Evolutionary conservation across 2,888 invertebrate genomes (phyloP).

Genomic region (Prosopocoilus inquinatus): DNA sequence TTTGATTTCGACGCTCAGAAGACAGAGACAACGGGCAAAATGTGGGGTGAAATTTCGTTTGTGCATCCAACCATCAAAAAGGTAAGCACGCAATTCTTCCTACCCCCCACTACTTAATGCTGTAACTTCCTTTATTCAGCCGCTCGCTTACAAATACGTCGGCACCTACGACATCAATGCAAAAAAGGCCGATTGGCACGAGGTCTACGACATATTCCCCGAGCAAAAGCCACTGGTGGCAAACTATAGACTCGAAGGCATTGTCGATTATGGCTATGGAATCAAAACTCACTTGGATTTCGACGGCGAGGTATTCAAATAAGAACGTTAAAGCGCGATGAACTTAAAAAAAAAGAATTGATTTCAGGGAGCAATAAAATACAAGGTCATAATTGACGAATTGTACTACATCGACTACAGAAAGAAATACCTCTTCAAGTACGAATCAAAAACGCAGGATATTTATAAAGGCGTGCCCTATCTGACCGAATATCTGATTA

Average conservation of each 20-base stretch:
- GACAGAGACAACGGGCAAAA: slow-evolving; percentile 2
- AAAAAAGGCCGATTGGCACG: background rate
- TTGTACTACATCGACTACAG: background rate
- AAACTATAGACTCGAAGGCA: too few relatives aligned
- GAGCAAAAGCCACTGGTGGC: too few relatives aligned
- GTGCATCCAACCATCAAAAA: slow-evolving; percentile 66
- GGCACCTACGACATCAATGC: slow-evolving; percentile 48
- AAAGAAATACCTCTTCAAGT: too few relatives aligned
- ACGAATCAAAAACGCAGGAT: too few relatives aligned
- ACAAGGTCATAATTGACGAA: too few relatives aligned
- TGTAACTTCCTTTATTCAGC: slow-evolving; percentile 7
- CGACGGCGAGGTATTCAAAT: background rate
- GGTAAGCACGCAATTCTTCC: slow-evolving; percentile 41
- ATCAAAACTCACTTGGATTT: background rate
- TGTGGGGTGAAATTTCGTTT: slow-evolving; percentile 59
- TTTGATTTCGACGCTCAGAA: slow-evolving; percentile 1
- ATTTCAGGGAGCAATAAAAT: too few relatives aligned
- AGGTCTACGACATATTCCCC: too few relatives aligned
- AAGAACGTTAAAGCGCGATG: too few relatives aligned
- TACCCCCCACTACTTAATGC: background rate
- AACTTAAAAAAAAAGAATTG: too few relatives aligned
- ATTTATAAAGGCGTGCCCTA: too few relatives aligned
- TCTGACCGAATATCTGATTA: slow-evolving; percentile 17
- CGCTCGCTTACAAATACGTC: slow-evolving; percentile 38
- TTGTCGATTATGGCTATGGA: background rate